A percentile compares a stretch with the other conserved stretches of the same genome.
These are phyloP conservation scores for Heteromormyrus szaboi DNA, from an alignment of 2,797 vertebrate genomes.

Conservation along the genomic window DNA sequence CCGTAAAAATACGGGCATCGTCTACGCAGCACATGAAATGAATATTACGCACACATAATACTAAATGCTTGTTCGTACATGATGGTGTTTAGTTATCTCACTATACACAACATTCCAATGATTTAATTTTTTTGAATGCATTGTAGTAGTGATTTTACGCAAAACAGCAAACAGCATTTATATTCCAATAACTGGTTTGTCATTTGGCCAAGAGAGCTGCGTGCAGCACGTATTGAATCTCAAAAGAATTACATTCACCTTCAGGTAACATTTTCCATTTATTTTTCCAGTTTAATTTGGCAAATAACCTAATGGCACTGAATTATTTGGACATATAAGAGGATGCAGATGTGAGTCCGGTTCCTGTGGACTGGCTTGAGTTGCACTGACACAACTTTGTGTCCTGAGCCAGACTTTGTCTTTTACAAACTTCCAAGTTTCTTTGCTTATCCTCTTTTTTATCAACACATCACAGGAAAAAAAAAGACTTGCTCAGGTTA, in stretches of 20 bases:
- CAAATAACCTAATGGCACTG: constrained; percentile 19
- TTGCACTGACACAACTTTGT: background rate
- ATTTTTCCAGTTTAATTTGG: constrained; percentile 41
- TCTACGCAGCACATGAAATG: background rate
- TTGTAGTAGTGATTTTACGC: background rate
- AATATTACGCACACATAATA: background rate
- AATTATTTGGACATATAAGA: constrained; percentile 58
- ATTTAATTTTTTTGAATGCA: background rate
- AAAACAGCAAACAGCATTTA: background rate
- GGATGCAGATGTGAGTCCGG: constrained; percentile 60
- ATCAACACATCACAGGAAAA: background rate
- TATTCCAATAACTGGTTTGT: background rate
- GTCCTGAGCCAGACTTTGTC: background rate
- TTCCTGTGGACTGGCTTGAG: constrained; percentile 41
- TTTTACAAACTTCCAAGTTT: background rate
- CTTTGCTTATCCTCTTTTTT: background rate
- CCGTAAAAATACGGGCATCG: background rate
- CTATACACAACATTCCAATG: background rate
- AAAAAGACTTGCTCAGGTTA: background rate
- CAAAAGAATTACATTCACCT: constrained; percentile 40
- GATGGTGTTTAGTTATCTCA: background rate
- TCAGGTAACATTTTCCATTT: constrained; percentile 40
- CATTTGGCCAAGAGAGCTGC: constrained; percentile 18
- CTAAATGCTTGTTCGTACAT: background rate
- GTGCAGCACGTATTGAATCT: constrained; percentile 33